Percentiles rank a stretch among this genome's conserved stretches.
Conservation (phyloP, 2,888 invertebrate species). For the Plusia festucae region DNA sequence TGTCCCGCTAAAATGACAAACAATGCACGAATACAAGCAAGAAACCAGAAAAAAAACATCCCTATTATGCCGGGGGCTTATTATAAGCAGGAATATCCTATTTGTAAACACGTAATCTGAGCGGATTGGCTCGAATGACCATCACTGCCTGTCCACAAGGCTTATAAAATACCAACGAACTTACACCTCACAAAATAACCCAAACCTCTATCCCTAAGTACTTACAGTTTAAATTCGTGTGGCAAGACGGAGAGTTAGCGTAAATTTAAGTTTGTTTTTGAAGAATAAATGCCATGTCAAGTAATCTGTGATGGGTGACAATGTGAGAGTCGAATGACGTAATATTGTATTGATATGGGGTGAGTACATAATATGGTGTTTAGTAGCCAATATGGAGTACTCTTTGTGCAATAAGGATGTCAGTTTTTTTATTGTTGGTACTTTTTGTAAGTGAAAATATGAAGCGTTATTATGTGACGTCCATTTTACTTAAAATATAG, state of each 20-base stretch:
- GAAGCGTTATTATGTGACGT: too few species aligned
- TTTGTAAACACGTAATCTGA: constrained; percentile 74
- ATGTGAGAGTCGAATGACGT: constrained; percentile 67
- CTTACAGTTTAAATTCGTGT: constrained; percentile 22
- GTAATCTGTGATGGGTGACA: constrained; percentile 61
- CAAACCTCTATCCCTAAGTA: neutral
- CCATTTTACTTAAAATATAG: too few species aligned
- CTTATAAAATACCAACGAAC: constrained; percentile 25
- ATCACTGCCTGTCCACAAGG: constrained; percentile 56
- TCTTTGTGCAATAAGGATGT: too few species aligned
- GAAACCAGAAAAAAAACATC: constrained; percentile 24
- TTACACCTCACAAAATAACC: neutral
- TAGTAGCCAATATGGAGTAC: too few species aligned
- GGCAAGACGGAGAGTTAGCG: constrained; percentile 1
- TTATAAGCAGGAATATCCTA: constrained; percentile 65
- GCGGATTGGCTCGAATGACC: constrained; percentile 72
- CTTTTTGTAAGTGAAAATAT: too few species aligned
- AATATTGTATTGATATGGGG: constrained; percentile 58
- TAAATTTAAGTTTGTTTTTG: constrained; percentile 39
- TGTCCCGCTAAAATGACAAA: constrained; percentile 6
- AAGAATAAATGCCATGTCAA: constrained; percentile 56
- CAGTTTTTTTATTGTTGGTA: too few species aligned
- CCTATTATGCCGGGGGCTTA: constrained; percentile 37
- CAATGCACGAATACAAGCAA: constrained; percentile 18
- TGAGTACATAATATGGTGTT: too few species aligned